Evolutionary conservation across 2,888 invertebrate species (phyloP).

Genomic region (Plemyria rubiginata): DNA sequence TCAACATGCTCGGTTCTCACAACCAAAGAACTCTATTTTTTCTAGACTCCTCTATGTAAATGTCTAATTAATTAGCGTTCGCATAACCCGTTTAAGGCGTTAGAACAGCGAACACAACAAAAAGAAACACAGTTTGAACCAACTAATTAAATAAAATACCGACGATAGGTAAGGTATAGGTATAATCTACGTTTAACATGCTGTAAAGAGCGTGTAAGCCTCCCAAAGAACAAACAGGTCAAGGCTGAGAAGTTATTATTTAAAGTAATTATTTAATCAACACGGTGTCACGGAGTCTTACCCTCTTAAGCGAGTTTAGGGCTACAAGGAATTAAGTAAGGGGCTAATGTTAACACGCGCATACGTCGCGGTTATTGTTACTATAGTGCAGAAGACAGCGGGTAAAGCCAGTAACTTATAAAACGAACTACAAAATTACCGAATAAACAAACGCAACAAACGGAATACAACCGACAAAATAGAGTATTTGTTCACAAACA

Average conservation of each 20-base stretch:
- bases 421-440: not conserved
- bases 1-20: slow-evolving; percentile 20
- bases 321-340: slow-evolving; percentile 82
- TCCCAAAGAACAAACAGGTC: slow-evolving; percentile 40
- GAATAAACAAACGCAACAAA: no score
- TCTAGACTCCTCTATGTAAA: slow-evolving; percentile 23
- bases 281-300: slow-evolving; percentile 77
- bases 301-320: slow-evolving; percentile 82
- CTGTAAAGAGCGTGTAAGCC: slow-evolving; percentile 38
- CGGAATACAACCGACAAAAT: no score
- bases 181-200: slow-evolving; percentile 20
- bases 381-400: slow-evolving; percentile 35
- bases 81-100: slow-evolving; percentile 25
- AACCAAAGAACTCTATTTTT: slow-evolving; percentile 11
- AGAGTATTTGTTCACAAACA: no score
- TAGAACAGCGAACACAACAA: slow-evolving; percentile 22
- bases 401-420: not conserved
- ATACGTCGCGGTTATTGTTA: slow-evolving; percentile 78
- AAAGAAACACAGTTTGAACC: slow-evolving; percentile 10
- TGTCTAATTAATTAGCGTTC: slow-evolving; percentile 20
- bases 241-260: slow-evolving; percentile 75
- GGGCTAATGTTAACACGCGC: slow-evolving; percentile 81
- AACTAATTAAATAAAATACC: slow-evolving; percentile 23
- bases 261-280: slow-evolving; percentile 84
- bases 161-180: slow-evolving; percentile 24